Evolutionary conservation across 2,113 vertebrate genomes (phyloP).

Genomic region (Cheilinus undulatus): DNA sequence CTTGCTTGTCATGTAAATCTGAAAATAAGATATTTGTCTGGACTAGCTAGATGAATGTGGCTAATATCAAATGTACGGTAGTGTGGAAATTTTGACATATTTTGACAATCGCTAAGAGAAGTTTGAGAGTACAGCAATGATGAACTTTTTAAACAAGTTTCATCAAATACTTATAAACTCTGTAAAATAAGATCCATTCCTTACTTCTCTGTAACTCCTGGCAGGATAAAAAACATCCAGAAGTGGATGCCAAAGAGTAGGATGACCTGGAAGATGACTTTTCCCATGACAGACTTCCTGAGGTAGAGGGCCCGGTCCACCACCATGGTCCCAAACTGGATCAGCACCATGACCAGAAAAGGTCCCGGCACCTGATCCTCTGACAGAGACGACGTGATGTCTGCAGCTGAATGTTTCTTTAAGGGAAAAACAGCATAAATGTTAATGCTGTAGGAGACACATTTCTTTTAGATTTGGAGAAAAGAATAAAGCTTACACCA

Average conservation of each 20-base stretch:
- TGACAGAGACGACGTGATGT: conserved; percentile 96
- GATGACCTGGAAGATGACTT: conserved; percentile 97
- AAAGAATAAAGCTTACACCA: conserved; percentile 85
- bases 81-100: too few species aligned
- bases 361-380: conserved; percentile 97
- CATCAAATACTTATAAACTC: too few species aligned
- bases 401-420: conserved; percentile 97
- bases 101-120: too few species aligned
- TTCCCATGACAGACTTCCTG: conserved; percentile 95
- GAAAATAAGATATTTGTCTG: too few species aligned
- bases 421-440: conserved; percentile 1
- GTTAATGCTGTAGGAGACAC: background rate
- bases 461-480: background rate
- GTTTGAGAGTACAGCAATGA: too few species aligned
- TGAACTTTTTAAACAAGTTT: too few species aligned
- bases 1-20: too few species aligned
- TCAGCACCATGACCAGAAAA: conserved; percentile 98
- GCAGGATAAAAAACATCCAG: conserved; percentile 99
- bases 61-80: too few species aligned
- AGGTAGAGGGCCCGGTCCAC: conserved; percentile 97
- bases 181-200: too few species aligned
- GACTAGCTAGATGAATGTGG: too few species aligned
- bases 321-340: conserved; percentile 99
- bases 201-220: conserved; percentile 94
- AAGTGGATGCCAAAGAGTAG: conserved; percentile 98